phyloP scores from a whole-genome alignment of 2,113 vertebrate genomes.

The Etheostoma cragini region DNA sequence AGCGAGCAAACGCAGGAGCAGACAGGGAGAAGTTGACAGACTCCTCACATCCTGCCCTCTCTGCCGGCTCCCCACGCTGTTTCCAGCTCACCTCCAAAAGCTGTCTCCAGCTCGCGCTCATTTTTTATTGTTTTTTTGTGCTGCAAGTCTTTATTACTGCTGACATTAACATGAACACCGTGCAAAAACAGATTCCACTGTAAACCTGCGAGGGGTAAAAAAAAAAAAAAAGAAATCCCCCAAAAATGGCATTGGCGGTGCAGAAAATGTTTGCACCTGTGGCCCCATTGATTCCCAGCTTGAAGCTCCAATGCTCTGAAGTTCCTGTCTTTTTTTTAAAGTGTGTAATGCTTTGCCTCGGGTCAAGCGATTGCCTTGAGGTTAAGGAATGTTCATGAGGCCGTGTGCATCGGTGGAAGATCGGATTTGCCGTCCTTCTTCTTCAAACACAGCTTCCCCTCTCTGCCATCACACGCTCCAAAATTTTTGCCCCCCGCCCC shows the following conservation, averaged over 20 bases:
- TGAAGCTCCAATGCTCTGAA: conserved; percentile 56
- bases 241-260: conserved; percentile 46
- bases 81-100: conserved; percentile 68
- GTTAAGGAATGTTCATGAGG: conserved; percentile 65
- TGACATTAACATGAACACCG: conserved; percentile 75
- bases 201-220: conserved; percentile 32
- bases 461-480: conserved; percentile 14
- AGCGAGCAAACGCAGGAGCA: conserved; percentile 61
- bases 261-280: conserved; percentile 75
- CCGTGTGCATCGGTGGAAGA: conserved; percentile 40
- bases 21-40: conserved; percentile 81
- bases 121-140: conserved; percentile 68
- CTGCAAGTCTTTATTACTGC: conserved; percentile 79
- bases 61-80: conserved; percentile 54
- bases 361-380: conserved; percentile 70
- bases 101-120: conserved; percentile 50
- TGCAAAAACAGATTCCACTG: conserved; percentile 61
- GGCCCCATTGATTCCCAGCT: conserved; percentile 71
- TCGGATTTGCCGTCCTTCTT: conserved; percentile 23
- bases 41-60: conserved; percentile 71
- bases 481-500: background rate
- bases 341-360: conserved; percentile 71
- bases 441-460: background rate
- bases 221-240: background rate
- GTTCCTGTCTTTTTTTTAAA: conserved; percentile 78